Evolutionary conservation across 2,888 invertebrate species (phyloP).

Genomic region (Hemithea aestivaria): DNA sequence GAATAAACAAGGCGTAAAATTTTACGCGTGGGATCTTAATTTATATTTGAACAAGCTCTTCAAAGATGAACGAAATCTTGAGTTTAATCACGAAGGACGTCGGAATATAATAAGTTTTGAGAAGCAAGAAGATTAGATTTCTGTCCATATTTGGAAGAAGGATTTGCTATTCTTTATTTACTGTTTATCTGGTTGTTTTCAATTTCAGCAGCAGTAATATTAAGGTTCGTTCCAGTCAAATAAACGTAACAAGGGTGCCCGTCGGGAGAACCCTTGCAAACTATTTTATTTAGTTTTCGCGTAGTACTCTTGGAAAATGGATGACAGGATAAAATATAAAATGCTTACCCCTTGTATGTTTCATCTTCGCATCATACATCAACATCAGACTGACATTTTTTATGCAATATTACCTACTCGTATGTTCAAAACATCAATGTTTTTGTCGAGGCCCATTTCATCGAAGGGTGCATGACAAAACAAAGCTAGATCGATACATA

Average conservation of each 20-base stretch:
- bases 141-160: slow-evolving; percentile 5
- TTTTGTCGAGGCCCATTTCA: no score
- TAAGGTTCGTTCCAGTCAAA: slow-evolving; percentile 39
- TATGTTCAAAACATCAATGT: no score
- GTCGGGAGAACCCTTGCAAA: slow-evolving; percentile 50
- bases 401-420: no score
- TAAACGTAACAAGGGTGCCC: slow-evolving; percentile 47
- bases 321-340: slow-evolving; percentile 19
- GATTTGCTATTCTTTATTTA: slow-evolving; percentile 21
- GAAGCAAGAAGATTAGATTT: slow-evolving; percentile 5
- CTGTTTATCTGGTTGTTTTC: slow-evolving; percentile 35
- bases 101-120: slow-evolving; percentile 10
- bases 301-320: slow-evolving; percentile 24
- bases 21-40: slow-evolving; percentile 23
- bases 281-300: slow-evolving; percentile 53
- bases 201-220: slow-evolving; percentile 34
- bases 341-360: neutral
- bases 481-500: no score
- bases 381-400: no score
- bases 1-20: slow-evolving; percentile 22
- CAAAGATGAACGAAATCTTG: slow-evolving; percentile 18
- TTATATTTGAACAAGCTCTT: slow-evolving; percentile 20
- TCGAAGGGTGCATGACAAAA: no score
- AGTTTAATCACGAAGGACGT: slow-evolving; percentile 13
- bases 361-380: neutral